Conservation (phyloP, 2,888 invertebrate species). For the Ormyrus thymus region DNA sequence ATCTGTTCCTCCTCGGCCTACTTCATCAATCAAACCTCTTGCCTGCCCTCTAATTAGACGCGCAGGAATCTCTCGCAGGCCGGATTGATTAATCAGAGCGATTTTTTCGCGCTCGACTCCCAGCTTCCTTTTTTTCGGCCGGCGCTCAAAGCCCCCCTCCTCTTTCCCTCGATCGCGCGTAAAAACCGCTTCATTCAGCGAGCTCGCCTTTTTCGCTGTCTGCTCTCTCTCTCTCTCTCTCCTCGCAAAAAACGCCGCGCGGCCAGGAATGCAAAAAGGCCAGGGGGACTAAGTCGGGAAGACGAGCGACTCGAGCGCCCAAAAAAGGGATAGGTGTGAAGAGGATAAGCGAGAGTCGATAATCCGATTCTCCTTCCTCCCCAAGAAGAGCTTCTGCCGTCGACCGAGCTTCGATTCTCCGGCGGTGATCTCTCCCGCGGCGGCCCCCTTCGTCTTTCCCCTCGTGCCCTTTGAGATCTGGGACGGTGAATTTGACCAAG, state of each 20-base stretch:
- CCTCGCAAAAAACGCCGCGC: not conserved
- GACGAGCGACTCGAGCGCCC: not conserved
- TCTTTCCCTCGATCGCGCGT: constrained; percentile 10
- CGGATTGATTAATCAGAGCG: not conserved
- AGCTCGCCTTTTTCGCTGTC: not conserved
- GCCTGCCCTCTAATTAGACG: no score
- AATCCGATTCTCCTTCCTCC: no score
- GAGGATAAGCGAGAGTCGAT: no score
- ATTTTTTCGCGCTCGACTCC: not conserved
- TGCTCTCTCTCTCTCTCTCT: not conserved
- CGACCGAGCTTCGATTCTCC: no score
- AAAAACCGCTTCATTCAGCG: constrained; percentile 26
- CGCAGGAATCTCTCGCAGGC: not conserved
- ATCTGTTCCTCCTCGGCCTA: not conserved
- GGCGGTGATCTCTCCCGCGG: no score
- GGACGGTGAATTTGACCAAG: no score
- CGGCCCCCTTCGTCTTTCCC: no score
- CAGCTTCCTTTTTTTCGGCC: not conserved
- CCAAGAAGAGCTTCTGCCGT: no score
- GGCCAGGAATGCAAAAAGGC: no score
- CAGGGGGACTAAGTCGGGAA: no score
- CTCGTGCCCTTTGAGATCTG: no score
- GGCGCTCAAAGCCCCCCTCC: constrained; percentile 1
- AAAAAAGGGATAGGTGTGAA: not conserved
- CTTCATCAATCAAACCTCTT: no score